Percentiles rank a stretch among this genome's conserved stretches.
These are phyloP conservation scores for Myocastor coypus DNA, from an alignment of 2,113 vertebrate species.

Conservation along the genomic window DNA sequence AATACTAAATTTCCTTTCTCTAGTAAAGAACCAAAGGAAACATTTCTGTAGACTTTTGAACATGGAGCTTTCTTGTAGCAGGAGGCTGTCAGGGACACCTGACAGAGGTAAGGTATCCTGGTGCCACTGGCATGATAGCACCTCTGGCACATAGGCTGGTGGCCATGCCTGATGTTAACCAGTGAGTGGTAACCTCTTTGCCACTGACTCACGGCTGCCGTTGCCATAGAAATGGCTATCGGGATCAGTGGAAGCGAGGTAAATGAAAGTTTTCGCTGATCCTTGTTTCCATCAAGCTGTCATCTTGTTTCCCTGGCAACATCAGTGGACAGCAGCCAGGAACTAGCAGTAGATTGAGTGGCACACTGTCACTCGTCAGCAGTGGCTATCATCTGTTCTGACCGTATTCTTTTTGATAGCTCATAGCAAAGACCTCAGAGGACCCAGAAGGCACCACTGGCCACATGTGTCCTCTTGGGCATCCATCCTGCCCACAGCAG, in stretches of 20 bases:
- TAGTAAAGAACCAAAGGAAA: slow-evolving; percentile 33
- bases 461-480: background rate
- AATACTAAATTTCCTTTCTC: slow-evolving; percentile 57
- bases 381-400: slow-evolving; percentile 68
- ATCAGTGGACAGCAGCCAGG: slow-evolving; percentile 71
- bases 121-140: background rate
- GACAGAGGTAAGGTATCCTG: slow-evolving; percentile 11
- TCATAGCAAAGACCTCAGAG: slow-evolving; percentile 31
- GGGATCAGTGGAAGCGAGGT: slow-evolving; percentile 73
- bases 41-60: slow-evolving; percentile 53
- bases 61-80: slow-evolving; percentile 58
- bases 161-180: slow-evolving; percentile 67
- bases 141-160: slow-evolving; percentile 28
- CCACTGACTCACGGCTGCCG: slow-evolving; percentile 46
- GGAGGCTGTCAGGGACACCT: slow-evolving; percentile 48
- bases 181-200: slow-evolving; percentile 67
- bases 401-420: slow-evolving; percentile 29
- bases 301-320: slow-evolving; percentile 76
- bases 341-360: slow-evolving; percentile 14
- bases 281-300: slow-evolving; percentile 77
- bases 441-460: slow-evolving; percentile 11
- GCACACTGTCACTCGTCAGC: slow-evolving; percentile 62
- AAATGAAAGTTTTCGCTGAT: slow-evolving; percentile 80
- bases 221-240: slow-evolving; percentile 80
- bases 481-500: background rate